These are phyloP conservation scores for Zosterops japonicus DNA, from an alignment of 2,113 vertebrate genomes.

Conservation along the genomic window DNA sequence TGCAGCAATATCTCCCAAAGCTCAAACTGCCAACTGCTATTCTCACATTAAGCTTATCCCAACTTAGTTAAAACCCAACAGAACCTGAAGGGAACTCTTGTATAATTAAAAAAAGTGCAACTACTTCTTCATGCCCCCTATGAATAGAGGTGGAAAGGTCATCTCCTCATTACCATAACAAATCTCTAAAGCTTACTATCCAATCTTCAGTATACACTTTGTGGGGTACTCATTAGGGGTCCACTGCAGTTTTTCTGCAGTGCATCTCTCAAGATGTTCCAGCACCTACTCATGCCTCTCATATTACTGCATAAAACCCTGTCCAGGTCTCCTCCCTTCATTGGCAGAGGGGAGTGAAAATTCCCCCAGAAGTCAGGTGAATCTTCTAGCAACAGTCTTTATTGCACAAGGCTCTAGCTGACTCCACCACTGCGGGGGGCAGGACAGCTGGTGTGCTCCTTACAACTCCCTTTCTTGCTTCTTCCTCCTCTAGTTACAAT, in stretches of 20 bases:
- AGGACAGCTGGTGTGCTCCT: background rate
- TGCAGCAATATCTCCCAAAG: background rate
- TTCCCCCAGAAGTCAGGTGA: background rate
- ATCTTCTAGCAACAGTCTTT: background rate
- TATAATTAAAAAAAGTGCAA: background rate
- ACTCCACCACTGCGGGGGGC: no score
- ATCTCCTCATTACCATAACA: background rate
- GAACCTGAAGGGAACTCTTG: background rate
- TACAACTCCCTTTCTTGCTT: background rate
- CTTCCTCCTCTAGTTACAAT: background rate
- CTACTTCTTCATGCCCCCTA: background rate
- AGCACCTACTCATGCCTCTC: background rate
- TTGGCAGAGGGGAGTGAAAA: background rate
- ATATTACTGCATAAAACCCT: background rate
- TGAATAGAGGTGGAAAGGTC: background rate
- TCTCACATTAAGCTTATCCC: background rate
- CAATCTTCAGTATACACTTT: background rate
- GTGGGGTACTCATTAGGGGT: rapidly evolving
- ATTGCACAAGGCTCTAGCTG: background rate
- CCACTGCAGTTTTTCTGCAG: background rate
- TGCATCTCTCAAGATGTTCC: background rate
- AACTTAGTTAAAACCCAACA: background rate
- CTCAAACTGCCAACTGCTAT: background rate
- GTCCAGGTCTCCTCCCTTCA: background rate
- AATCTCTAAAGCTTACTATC: background rate